Conservation (phyloP, 2,113 vertebrate species). For the Phoxinus phoxinus region DNA sequence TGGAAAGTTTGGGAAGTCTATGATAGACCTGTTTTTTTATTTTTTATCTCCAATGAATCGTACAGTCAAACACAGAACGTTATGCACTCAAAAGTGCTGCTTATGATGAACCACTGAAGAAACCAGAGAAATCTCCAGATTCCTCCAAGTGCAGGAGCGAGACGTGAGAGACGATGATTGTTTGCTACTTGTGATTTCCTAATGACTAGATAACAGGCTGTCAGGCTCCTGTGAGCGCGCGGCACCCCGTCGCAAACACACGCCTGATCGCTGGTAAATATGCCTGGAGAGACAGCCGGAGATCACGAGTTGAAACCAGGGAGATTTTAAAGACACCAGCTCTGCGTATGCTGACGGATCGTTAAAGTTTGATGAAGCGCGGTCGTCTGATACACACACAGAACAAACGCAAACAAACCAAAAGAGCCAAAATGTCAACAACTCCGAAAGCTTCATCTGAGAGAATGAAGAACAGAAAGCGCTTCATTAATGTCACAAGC, state of each 20-base stretch:
- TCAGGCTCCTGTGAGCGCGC: background rate
- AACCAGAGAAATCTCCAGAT: background rate
- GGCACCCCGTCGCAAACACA: conserved; percentile 9
- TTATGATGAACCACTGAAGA: background rate
- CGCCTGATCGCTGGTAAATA: conserved; percentile 27
- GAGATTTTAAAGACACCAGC: background rate
- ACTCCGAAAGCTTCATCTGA: background rate
- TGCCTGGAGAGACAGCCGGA: background rate
- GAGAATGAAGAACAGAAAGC: background rate
- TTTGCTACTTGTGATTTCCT: background rate
- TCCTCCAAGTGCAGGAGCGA: background rate
- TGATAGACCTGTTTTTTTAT: no score
- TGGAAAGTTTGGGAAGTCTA: no score
- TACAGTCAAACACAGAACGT: background rate
- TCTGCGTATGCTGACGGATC: background rate
- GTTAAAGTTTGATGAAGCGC: conserved; percentile 23
- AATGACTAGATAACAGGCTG: conserved; percentile 33
- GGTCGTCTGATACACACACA: background rate
- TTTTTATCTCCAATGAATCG: background rate
- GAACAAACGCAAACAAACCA: conserved; percentile 10
- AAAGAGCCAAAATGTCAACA: conserved; percentile 30
- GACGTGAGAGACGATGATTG: background rate
- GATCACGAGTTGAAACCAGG: background rate
- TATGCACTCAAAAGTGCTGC: background rate
- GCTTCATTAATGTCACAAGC: background rate